Base-by-base conservation (phyloP, 2,797 vertebrate genomes). In the Serranus cabrilla region DNA sequence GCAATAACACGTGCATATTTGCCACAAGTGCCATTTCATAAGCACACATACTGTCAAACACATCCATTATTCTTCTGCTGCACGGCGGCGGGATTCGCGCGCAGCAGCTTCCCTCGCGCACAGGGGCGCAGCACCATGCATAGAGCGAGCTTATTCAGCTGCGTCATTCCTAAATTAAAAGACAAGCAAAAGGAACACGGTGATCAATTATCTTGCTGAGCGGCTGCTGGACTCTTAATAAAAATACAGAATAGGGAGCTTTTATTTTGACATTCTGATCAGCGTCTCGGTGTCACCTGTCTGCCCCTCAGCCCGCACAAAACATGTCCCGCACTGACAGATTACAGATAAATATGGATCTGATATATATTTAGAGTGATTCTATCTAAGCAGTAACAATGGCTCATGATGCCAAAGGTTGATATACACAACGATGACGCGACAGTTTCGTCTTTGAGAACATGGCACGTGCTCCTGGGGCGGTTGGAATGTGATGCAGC, bases 401-500 rank as follows among this genome's bases (percentile, higher is more conserved):
- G 23, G 2, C 5, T 7, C 1, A 2, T 13, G 31, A 42, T 1
- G 45, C 60, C 23, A 45, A 39, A 47, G 25, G 58, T 20, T 34
- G 43, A 67, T 16, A 18, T 2, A 6, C 20, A 16, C 50, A 43
- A 18, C n/a, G 68, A 25, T 49, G 75, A 61, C 14, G 69, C 66
- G 49, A 59, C 62, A 72, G 2, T 62, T 71, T 50, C 7, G n/a
- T 40, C 21, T 2, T 17, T 37, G 46, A 46, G 46, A 31, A 18
- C 45, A n/a, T 6, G 68, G 74, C 90, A 92, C 90, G 90, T 92
- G 89, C 74, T 40, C 45, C 63, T 21, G 20, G 61, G 64, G 71
- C 49, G 39, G 51, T n/a, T 18, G 82, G 78, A 84, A 85, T 89
- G 89, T 81, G 91, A 89, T 27, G 80, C 55, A 27, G 75, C 90